Conservation (phyloP, 2,113 vertebrate species). For the sheep (Ovis aries) region ARS-UI_Ramb_v3.0 NC_056054.1:176145001-176145500, state of each 20-base stretch:
- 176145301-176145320: neutral
- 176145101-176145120: neutral
- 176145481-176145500: neutral
- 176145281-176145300: neutral
- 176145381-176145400: neutral
- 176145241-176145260: neutral
- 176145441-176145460: neutral
- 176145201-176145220: neutral
- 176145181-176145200: neutral
- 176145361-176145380: neutral
- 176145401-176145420: neutral
- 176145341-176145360: neutral
- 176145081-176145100: neutral
- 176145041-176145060: neutral
- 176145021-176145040: neutral
- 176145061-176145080: neutral
- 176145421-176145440: slow-evolving; percentile 2
- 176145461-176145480: neutral
- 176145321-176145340: neutral
- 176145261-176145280: neutral
- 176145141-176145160: neutral
- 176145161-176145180: neutral
- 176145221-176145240: slow-evolving; percentile 21
- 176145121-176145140: neutral
- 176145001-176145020: neutral